Percentiles rank a stretch among this genome's conserved stretches.
phyloP scores from a whole-genome alignment of 2,797 vertebrate species.

The Sardinella longiceps region DNA sequence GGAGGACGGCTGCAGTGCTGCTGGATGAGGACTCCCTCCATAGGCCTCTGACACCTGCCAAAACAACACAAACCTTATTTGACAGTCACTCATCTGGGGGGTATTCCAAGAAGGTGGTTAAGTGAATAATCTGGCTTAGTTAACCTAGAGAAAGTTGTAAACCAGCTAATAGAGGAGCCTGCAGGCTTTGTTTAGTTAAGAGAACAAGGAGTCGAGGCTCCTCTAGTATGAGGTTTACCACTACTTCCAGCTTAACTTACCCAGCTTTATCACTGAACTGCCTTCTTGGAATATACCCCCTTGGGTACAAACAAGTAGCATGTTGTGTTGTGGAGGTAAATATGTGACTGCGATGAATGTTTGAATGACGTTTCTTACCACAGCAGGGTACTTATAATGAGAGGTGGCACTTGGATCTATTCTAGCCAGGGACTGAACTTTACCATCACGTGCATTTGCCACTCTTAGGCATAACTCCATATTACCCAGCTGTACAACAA shows the following conservation, averaged over 20 bases:
- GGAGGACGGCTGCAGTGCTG: background rate
- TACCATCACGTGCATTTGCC: slow-evolving; percentile 73
- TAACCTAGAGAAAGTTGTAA: too few relatives aligned
- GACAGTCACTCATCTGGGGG: background rate
- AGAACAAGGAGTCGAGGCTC: too few relatives aligned
- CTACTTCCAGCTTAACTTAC: too few relatives aligned
- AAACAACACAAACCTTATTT: background rate
- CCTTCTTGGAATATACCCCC: too few relatives aligned
- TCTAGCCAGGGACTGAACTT: slow-evolving; percentile 64
- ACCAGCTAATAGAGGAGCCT: too few relatives aligned
- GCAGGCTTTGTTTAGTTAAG: too few relatives aligned
- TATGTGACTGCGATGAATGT: background rate
- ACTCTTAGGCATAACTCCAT: slow-evolving; percentile 78
- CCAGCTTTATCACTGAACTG: too few relatives aligned
- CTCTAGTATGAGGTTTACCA: too few relatives aligned
- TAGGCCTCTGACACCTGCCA: background rate
- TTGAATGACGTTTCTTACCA: slow-evolving; percentile 57
- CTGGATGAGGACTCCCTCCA: background rate
- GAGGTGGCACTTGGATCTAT: slow-evolving; percentile 61
- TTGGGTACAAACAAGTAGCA: too few relatives aligned
- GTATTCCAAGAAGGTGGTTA: too few relatives aligned
- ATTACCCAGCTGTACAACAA: slow-evolving; percentile 65
- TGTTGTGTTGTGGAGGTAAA: background rate
- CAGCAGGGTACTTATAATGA: slow-evolving; percentile 69
- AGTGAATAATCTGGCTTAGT: too few relatives aligned